Conservation (phyloP, 2,797 vertebrate genomes). For the Ispidina lecontei region DNA sequence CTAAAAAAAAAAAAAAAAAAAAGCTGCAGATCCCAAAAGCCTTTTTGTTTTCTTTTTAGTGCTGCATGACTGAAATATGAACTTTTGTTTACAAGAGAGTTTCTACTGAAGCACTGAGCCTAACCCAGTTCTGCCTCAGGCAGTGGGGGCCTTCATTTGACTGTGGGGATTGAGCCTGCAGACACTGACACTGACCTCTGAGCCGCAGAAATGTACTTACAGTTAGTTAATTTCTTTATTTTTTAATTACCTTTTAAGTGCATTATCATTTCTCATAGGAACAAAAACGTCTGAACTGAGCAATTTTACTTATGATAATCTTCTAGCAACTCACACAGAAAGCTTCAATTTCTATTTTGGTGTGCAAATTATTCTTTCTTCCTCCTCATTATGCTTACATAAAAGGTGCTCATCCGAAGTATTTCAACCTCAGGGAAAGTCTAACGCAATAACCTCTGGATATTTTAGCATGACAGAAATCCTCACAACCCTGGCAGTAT, state of each 20-base stretch:
- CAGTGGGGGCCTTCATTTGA: accelerated
- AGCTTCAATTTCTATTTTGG: neutral
- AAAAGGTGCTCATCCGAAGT: neutral
- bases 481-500: neutral
- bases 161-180: accelerated
- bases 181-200: neutral
- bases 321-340: neutral
- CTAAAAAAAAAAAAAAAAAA: neutral
- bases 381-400: neutral
- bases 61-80: neutral
- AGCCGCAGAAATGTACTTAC: neutral
- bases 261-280: neutral
- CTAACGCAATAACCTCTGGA: neutral
- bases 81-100: neutral
- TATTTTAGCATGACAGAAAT: neutral
- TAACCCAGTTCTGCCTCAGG: neutral
- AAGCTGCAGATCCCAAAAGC: neutral
- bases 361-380: neutral
- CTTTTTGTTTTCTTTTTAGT: neutral
- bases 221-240: neutral
- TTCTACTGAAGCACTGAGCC: neutral
- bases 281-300: neutral
- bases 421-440: neutral
- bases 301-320: neutral
- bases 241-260: neutral